A percentile compares a stretch with the other conserved stretches of the same genome.
phyloP scores from a whole-genome alignment of 2,888 invertebrate genomes.

The Erannis defoliaria region DNA sequence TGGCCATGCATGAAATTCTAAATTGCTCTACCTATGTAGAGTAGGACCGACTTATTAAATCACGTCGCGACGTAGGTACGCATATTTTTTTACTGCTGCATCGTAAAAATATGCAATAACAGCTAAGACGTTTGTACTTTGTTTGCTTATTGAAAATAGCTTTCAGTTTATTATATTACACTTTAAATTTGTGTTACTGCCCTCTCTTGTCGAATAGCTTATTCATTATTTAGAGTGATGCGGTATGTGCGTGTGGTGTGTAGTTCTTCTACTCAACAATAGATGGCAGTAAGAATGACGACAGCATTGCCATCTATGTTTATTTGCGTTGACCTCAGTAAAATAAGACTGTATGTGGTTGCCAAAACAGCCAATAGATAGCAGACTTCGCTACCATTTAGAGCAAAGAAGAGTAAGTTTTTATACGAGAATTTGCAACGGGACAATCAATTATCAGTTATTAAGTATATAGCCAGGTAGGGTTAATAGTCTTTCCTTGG shows the following conservation, averaged over 20 bases:
- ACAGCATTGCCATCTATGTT: conserved; percentile 25
- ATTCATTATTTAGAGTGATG: not conserved
- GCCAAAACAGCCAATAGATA: conserved; percentile 28
- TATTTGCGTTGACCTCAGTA: not conserved
- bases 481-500: too few species aligned
- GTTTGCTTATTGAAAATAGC: conserved; percentile 33
- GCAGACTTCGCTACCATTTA: conserved; percentile 2
- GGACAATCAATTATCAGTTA: too few species aligned
- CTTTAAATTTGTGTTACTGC: conserved; percentile 28
- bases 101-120: conserved; percentile 41
- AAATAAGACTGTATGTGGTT: not conserved
- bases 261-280: conserved; percentile 39
- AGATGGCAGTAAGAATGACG: conserved; percentile 42
- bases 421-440: too few species aligned
- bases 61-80: not conserved
- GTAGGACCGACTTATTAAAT: too few species aligned
- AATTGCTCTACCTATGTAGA: conserved; percentile 13
- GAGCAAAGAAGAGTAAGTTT: too few species aligned
- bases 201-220: conserved; percentile 60
- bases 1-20: conserved; percentile 25
- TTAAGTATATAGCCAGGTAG: too few species aligned
- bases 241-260: too few species aligned
- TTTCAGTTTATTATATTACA: conserved; percentile 1
- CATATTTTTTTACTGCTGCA: conserved; percentile 35
- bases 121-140: conserved; percentile 39